Base-by-base conservation (phyloP, 2,888 invertebrate species). In the Cybosia mesomella region DNA sequence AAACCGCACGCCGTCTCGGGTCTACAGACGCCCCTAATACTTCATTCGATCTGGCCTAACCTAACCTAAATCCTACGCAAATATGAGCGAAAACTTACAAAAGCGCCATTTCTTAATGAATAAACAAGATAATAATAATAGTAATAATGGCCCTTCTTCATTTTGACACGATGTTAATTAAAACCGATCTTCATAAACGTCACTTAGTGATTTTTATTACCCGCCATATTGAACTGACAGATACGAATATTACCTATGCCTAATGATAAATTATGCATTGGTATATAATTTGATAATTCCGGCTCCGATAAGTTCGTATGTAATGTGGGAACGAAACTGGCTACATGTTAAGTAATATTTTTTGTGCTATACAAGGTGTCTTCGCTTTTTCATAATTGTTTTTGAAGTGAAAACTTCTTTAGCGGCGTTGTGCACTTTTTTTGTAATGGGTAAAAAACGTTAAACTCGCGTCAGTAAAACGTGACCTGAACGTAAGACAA, bases 191-290 rank as follows among this genome's bases (percentile, higher is more conserved):
- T 72, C 63, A 79, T 82, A 83, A 87, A 87, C 83, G 83, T 85
- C 80, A 83, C 81, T 81, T 81, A 79, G 78, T 80, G 84, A 84
- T 82, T 76, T 87, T 87, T 87, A 87, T 87, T 80, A 64, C 76
- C 70, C 75, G 57, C 71, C 64, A 74, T 81, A 81, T 76, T 79
- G 72, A 73, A 70, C 72, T 54, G 57, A 60, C 73, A 54, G 72
- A 66, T 72, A 54, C 71, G 75, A 68, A 62, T 28, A 28, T 28
- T 58, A n/a, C n/a, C n/a, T n/a, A 61, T 74, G n/a, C 10, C 58
- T 58, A 79, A 59, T 79, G 67, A 80, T 80, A 76, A 79, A 81
- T 79, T 79, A 80, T 71, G 67, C 71, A 80, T 74, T 75, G 75
- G 68, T 68, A 57, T 70, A 66, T 67, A 64, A 58, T 70, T 70